Evolutionary conservation across 2,797 vertebrate species (phyloP), one percentile per base, ranked within the genome.

Genomic region (Podarcis lilfordi): DNA sequence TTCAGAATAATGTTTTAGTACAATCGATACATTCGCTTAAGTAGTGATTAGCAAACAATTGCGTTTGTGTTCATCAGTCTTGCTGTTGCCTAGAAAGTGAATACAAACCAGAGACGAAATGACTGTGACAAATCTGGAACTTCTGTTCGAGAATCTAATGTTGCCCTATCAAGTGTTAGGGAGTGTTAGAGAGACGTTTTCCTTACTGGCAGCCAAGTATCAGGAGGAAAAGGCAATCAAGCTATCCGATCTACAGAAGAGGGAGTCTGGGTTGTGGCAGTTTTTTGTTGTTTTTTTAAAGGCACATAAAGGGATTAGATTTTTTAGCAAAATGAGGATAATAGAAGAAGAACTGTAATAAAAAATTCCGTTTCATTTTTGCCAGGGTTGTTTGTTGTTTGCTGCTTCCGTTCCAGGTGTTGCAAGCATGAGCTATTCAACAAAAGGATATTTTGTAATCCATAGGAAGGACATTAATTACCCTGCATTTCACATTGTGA

Each of bases 1-100:
- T 86, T 86, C 61, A 81, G 15, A 89, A 85, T 89, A 87, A 84
- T 91, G 21, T 86, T 84, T 75, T 80, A 85, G 75, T 29, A 35
- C 0, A 0, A n/a, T 83, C 0, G 0, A 88, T 50, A 78, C 0
- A 82, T 0, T 37, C 21, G 86, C 50, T 91, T 87, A 87, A 84
- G 23, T 1, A 27, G 84, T 45, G 88, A 85, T 17, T 76, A 83
- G 69, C 76, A 91, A 91, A 80, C 35, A 91, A n/a, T n/a, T 83
- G 59, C 55, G 84, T 25, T n/a, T 0, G 79, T 27, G 17, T 66
- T 84, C 2, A 85, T n/a, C 32, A 78, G 85, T 40, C 50, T 76
- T 86, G 74, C 50, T 32, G 64, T 83, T 25, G n/a, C 27, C 78
- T 21, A 23, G 32, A 74, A 91, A 90, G 11, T 21, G 66, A 88